These are phyloP conservation scores for Oreochromis aureus DNA, from an alignment of 2,113 vertebrate species.

Conservation along the genomic window DNA sequence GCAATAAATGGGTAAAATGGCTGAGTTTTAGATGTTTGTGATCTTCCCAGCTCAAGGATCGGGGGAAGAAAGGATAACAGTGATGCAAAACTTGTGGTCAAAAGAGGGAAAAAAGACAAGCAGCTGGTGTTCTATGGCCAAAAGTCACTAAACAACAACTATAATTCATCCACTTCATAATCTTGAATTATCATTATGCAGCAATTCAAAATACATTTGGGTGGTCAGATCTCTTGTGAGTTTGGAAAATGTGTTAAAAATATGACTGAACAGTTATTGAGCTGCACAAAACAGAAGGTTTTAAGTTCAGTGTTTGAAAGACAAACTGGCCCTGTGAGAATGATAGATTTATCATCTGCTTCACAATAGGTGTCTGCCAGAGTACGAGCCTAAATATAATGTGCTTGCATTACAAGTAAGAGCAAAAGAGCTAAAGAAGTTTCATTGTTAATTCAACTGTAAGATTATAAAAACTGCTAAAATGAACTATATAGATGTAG, in stretches of 20 bases:
- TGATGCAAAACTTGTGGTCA: neutral
- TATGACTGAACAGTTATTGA: neutral
- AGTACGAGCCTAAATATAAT: neutral
- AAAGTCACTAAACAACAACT: neutral
- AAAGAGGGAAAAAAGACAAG: neutral
- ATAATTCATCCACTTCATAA: neutral
- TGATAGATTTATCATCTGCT: constrained; percentile 31
- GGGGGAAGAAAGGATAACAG: neutral
- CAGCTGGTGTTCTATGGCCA: neutral
- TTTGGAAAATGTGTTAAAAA: neutral
- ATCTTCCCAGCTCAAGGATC: neutral
- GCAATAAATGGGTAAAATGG: neutral
- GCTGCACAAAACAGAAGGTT: neutral
- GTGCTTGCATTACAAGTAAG: neutral
- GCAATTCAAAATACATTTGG: neutral
- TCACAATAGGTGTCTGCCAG: neutral
- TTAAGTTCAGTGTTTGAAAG: constrained; percentile 12
- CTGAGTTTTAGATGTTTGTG: neutral
- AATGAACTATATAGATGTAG: neutral
- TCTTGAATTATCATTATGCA: neutral
- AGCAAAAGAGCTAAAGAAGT: neutral
- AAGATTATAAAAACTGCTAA: neutral
- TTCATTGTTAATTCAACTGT: neutral
- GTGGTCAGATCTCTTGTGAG: neutral
- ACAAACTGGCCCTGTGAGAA: neutral